These are phyloP conservation scores for Phyllotreta striolata DNA, from an alignment of 2,888 invertebrate species.

Conservation along the genomic window DNA sequence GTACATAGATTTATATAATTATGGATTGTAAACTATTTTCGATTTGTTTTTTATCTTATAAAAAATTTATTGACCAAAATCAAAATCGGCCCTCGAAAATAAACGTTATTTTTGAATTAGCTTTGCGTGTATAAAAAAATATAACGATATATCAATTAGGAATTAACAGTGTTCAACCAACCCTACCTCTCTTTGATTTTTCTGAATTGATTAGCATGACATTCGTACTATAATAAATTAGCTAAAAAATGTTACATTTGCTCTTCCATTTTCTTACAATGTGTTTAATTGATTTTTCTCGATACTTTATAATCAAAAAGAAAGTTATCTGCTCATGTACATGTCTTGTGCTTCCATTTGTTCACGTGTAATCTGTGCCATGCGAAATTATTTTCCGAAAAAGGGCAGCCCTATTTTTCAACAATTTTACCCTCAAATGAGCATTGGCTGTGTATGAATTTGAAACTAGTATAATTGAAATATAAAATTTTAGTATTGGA, in stretches of 20 bases:
- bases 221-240: no score
- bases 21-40: background rate
- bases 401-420: constrained; percentile 13
- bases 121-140: no score
- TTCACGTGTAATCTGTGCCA: constrained; percentile 31
- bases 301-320: background rate
- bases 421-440: constrained; percentile 8
- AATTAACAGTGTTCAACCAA: no score
- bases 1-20: constrained; percentile 13
- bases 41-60: no score
- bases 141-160: no score
- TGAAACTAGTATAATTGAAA: background rate
- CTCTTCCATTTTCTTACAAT: background rate
- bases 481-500: constrained; percentile 5
- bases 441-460: constrained; percentile 15
- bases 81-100: no score
- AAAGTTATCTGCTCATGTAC: background rate
- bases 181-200: no score
- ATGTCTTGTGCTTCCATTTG: constrained; percentile 16
- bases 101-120: no score
- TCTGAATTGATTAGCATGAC: no score
- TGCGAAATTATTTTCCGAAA: constrained; percentile 26
- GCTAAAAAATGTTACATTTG: no score
- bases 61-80: no score
- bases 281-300: background rate